These are phyloP conservation scores for Erinaceus europaeus DNA, from an alignment of 2,113 vertebrate species.

Conservation along the genomic window DNA sequence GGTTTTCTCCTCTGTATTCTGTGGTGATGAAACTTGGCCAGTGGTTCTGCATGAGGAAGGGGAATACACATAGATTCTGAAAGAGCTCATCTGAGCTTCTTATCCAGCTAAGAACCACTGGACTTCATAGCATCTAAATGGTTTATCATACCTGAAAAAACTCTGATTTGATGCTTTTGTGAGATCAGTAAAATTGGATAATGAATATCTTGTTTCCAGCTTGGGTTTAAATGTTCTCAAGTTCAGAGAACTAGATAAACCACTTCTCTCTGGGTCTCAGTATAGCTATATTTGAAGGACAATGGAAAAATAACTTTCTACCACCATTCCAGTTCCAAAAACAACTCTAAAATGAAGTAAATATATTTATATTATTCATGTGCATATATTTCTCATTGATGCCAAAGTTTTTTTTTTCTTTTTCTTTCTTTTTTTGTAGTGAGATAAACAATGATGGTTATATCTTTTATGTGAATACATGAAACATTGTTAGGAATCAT, in stretches of 20 bases:
- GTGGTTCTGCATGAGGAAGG: neutral
- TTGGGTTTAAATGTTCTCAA: neutral
- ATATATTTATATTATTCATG: constrained; percentile 72
- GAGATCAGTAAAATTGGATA: neutral
- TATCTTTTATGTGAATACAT: constrained; percentile 73
- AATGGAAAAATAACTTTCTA: constrained; percentile 15
- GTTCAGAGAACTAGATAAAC: neutral
- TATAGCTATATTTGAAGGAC: constrained; percentile 38
- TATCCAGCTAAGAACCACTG: neutral
- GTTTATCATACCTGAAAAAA: constrained; percentile 15
- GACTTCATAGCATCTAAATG: neutral
- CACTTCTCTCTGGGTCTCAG: neutral
- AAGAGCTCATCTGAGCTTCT: neutral
- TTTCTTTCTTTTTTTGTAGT: too few species aligned
- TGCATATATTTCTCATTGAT: constrained; percentile 55
- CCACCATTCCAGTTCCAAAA: constrained; percentile 26
- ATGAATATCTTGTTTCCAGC: neutral
- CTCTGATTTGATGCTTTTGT: constrained; percentile 4
- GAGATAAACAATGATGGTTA: constrained; percentile 80
- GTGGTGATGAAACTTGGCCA: neutral
- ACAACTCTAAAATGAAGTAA: constrained; percentile 66
- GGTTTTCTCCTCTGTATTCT: neutral
- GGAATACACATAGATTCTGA: neutral
- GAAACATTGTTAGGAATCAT: constrained; percentile 74
- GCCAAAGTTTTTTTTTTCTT: too few species aligned